Evolutionary conservation across 2,113 vertebrate species (phyloP), one percentile per base, ranked within the genome.

Genomic region (Clarias gariepinus): DNA sequence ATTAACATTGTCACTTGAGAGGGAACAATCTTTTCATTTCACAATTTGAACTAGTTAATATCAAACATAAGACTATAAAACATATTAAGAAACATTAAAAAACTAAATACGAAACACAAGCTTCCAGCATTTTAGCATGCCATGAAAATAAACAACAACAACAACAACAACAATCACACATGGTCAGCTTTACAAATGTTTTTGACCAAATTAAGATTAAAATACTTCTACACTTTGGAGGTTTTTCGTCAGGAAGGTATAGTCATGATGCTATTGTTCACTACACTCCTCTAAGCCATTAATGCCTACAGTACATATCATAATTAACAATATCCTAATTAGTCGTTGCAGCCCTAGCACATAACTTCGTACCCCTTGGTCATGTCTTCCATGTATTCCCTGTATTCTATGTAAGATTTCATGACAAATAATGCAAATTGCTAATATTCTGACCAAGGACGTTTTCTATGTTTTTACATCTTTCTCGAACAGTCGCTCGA

Each of bases 401-500:
- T 28, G 4, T 18, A 30, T 41, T 41, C 41, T 6, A 6, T 41
- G 41, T 41, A 74, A 12, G 10, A 12, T 5, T 23, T 25, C 18
- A 21, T 10, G 68, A 73, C 1, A 23, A 13, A 6, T 74, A 74
- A 74, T 4, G 8, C 11, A 52, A n/a, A 52, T 3, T 25, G 33
- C 1, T 53, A 25, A 25, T 19, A 15, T 76, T 76, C 73, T 76
- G 23, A 76, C 13, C 2, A 78, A 76, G 47, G 12, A 7, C 8
- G 74, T 28, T 52, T 55, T 36, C 28, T 19, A 21, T 80, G 78
- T 60, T 74, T 47, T 41, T 41, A 41, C 41, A 6, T 80, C 60
- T 69, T 52, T 78, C 55, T 60, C 41, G 12, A 87, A 28, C 92
- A 98, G 97, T 84, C 97, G 97, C 53, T 97, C 96, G 89, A 98